phyloP scores from a whole-genome alignment of 2,113 vertebrate genomes.

The Circaetus gallicus region DNA sequence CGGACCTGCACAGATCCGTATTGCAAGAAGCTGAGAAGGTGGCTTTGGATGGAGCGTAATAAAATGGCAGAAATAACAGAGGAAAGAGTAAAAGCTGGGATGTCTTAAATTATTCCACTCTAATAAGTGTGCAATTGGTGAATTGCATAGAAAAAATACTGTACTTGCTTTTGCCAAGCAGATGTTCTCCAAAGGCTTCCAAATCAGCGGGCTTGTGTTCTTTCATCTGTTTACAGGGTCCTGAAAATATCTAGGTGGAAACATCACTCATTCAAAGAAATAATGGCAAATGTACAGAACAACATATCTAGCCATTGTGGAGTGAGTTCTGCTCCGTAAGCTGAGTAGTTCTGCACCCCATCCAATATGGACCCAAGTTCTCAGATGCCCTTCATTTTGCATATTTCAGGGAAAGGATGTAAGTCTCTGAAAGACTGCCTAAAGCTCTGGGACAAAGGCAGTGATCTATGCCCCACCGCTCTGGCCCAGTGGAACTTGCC shows the following conservation, averaged over 20 bases:
- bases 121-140: background rate
- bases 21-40: background rate
- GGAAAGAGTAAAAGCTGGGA: background rate
- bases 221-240: background rate
- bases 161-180: background rate
- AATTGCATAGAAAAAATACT: background rate
- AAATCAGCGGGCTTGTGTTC: background rate
- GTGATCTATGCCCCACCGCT: fast-evolving
- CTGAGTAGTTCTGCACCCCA: background rate
- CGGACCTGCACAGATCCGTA: background rate
- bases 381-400: background rate
- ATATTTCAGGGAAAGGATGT: background rate
- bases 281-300: background rate
- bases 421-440: background rate
- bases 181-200: background rate
- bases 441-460: background rate
- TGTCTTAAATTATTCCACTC: background rate
- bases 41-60: background rate
- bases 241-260: background rate
- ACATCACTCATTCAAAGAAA: background rate
- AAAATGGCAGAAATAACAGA: background rate
- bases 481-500: background rate
- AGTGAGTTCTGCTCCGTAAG: fast-evolving
- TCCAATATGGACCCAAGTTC: background rate
- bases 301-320: background rate